Base-by-base conservation (phyloP, 1,140 invertebrate species). In the Thereuonema tuberculata region DNA sequence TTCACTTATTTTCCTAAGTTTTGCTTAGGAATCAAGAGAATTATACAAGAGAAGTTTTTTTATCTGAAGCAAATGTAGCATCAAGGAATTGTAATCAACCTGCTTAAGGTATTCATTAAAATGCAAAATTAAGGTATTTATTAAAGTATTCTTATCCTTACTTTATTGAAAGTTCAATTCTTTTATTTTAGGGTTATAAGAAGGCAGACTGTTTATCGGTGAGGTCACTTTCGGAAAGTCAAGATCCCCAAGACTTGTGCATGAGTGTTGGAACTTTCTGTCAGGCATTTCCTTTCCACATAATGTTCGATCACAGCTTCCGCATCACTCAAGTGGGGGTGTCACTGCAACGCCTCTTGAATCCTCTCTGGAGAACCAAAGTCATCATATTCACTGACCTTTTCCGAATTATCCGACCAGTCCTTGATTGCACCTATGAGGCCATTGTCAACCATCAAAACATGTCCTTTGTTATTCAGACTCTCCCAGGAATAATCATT, bases 241-340 rank as follows among this genome's bases (percentile, higher is more conserved):
- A 47, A 52, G 58, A 37, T 27, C 65, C 65, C 3, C 24, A 56
- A 12, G 66, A 65, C 49, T 49, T 67, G 21, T 58, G 55, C 23
- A 59, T 66, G 53, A 60, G 52, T 28, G 50, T 61, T 15, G 21
- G 47, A 20, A 65, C 65, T 24, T 56, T 66, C 23, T 64, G 62
- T 26, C 31, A 62, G 50, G 63, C 65, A 20, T 66, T 66, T 48
- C 65, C 65, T 9, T 66, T 66, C 49, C 65, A 66, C 56, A 28
- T 66, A 24, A 53, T 66, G 17, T 67, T 66, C 49, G 46, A 65
- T 26, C 29, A 56, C 17, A 31, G 58, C 21, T 65, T 65, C 23
- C 17, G 15, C 27, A 62, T 65, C 25, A 62, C 61, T 29, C 58
- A 65, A 60, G 48, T 59, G 2, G 64, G 64, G 2, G 48, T 49